Evolutionary conservation across 1,140 invertebrate species (phyloP).

Genomic region (Brachionus plicatilis): DNA sequence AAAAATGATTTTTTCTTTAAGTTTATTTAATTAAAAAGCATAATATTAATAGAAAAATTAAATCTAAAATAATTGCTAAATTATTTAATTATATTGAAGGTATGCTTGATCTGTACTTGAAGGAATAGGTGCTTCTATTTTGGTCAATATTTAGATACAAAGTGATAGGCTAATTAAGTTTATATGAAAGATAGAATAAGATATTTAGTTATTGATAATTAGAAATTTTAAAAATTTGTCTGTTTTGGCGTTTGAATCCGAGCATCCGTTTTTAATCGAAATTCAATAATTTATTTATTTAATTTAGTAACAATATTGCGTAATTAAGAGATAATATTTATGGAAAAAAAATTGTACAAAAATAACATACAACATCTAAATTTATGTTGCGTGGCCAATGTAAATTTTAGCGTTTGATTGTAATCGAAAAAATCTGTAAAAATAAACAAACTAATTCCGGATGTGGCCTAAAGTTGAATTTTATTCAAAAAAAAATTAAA

Average conservation of each 20-base stretch:
- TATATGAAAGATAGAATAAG: too few species aligned
- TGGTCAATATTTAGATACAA: too few species aligned
- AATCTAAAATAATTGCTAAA: too few species aligned
- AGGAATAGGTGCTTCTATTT: too few species aligned
- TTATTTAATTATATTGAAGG: too few species aligned
- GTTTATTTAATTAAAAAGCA: too few species aligned
- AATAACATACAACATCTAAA: not conserved
- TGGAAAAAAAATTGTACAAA: not conserved
- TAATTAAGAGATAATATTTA: not conserved
- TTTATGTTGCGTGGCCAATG: not conserved
- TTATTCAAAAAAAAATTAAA: not conserved
- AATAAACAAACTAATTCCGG: conserved; percentile 7
- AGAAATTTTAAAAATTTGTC: not conserved
- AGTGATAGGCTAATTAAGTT: too few species aligned
- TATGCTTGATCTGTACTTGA: too few species aligned
- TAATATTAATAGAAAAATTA: too few species aligned
- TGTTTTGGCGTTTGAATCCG: not conserved
- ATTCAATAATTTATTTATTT: not conserved
- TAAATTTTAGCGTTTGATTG: conserved; percentile 9
- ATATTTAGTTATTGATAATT: not conserved
- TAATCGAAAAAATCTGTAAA: conserved; percentile 12
- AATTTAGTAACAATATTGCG: not conserved
- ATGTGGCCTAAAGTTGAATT: not conserved
- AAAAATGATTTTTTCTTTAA: too few species aligned
- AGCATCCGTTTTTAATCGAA: not conserved